Conservation (phyloP, 2,797 vertebrate species). For the Brachyalestes nurse region DNA sequence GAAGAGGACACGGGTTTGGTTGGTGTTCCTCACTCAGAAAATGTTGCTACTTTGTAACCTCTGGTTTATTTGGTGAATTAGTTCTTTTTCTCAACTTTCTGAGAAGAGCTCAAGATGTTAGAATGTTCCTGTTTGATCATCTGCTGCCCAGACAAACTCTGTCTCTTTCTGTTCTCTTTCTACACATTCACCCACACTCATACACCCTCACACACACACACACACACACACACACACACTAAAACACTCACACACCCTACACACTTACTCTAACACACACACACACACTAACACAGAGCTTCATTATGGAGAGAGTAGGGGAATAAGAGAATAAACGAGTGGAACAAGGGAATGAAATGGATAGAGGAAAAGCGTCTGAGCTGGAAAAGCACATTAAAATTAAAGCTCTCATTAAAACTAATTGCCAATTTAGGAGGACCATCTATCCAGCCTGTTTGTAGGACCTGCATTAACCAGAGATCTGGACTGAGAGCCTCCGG, state of each 20-base stretch:
- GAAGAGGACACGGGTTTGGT: too few species aligned
- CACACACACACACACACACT: not conserved
- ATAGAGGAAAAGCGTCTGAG: constrained; percentile 58
- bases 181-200: not conserved
- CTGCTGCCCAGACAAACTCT: too few species aligned
- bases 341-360: constrained; percentile 47
- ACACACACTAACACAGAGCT: not conserved
- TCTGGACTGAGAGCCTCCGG: not conserved
- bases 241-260: not conserved
- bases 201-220: too few species aligned
- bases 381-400: constrained; percentile 78
- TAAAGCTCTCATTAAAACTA: constrained; percentile 81
- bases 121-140: too few species aligned
- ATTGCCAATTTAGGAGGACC: constrained; percentile 77
- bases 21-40: too few species aligned
- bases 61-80: too few species aligned
- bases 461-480: constrained; percentile 58
- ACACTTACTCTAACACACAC: not conserved
- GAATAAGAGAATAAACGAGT: constrained; percentile 50
- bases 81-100: too few species aligned
- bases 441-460: constrained; percentile 60
- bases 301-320: constrained; percentile 29
- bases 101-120: too few species aligned
- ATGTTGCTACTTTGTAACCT: too few species aligned
- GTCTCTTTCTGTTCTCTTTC: too few species aligned